phyloP scores from a whole-genome alignment of 2,888 invertebrate species.

The Acanthosepion pharaonis region DNA sequence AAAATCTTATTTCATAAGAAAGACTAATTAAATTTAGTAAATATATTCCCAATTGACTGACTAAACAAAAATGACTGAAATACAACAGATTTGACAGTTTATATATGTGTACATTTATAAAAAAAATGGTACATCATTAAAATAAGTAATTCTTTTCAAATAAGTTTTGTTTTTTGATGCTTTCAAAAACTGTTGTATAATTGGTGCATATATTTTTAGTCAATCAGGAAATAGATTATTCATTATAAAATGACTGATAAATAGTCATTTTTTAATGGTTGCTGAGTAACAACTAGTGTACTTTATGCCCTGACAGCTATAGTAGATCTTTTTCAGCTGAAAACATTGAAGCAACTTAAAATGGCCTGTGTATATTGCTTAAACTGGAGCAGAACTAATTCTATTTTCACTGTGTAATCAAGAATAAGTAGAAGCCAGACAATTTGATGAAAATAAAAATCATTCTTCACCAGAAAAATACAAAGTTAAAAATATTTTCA shows the following conservation, averaged over 20 bases:
- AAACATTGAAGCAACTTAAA: background rate
- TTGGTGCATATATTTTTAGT: background rate
- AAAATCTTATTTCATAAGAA: no score
- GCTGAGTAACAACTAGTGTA: background rate
- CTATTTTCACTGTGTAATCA: background rate
- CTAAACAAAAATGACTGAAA: no score
- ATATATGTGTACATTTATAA: no score
- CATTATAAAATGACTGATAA: no score
- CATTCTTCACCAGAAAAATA: background rate
- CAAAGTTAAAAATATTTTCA: background rate
- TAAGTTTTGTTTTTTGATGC: no score
- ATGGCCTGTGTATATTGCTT: background rate
- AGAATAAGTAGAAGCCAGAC: background rate
- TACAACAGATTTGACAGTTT: no score
- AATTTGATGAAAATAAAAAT: background rate
- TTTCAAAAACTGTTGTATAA: no score
- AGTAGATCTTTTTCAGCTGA: background rate
- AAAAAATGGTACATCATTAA: no score
- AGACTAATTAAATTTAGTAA: no score
- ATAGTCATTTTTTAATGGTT: no score
- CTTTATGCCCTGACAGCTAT: background rate
- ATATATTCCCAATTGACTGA: no score
- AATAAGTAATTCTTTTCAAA: no score
- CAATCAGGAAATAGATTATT: background rate
- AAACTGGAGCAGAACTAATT: constrained; percentile 4